Conservation (phyloP, 2,888 invertebrate genomes). For the Euplagia quadripunctaria region DNA sequence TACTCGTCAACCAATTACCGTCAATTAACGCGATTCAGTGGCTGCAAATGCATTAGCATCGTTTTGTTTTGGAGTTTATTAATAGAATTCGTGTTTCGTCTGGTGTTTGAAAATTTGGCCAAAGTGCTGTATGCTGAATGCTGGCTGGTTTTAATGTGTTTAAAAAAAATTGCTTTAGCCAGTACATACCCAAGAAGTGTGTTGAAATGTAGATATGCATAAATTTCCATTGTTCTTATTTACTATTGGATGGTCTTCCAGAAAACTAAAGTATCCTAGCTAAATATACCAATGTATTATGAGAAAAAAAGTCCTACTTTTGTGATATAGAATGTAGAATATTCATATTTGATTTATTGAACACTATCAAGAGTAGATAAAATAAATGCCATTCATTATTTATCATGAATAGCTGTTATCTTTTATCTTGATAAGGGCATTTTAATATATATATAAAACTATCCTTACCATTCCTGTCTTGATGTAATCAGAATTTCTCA, state of each 20-base stretch:
- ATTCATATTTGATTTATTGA: background rate
- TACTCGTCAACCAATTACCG: constrained; percentile 55
- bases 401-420: background rate
- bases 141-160: background rate
- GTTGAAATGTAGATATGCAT: background rate
- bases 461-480: background rate
- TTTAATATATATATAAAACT: background rate
- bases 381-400: background rate
- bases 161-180: background rate
- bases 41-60: constrained; percentile 32
- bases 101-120: constrained; percentile 8
- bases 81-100: constrained; percentile 26
- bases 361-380: background rate
- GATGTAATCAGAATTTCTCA: background rate
- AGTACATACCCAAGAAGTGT: background rate
- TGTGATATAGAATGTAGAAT: background rate
- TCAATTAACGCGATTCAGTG: constrained; percentile 53
- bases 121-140: background rate
- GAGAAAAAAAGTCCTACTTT: background rate
- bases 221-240: background rate
- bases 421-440: background rate
- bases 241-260: background rate
- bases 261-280: background rate
- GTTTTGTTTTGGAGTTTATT: constrained; percentile 33
- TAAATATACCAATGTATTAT: background rate